A percentile compares a stretch with the other conserved stretches of the same genome.
phyloP scores from a whole-genome alignment of 2,888 invertebrate species.

The Xanthorhoe designata region DNA sequence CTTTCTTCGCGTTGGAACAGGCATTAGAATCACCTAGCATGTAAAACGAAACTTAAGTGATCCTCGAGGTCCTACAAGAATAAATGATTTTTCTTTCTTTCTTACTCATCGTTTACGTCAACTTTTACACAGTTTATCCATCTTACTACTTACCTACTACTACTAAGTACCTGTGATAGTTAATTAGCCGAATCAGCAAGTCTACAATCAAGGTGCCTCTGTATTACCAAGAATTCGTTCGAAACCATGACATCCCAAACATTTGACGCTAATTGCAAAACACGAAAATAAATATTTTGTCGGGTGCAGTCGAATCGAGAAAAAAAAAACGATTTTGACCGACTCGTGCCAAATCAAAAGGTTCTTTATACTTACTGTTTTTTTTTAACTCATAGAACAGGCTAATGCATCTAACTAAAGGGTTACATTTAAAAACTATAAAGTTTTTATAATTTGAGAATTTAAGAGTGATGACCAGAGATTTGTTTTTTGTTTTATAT shows the following conservation, averaged over 20 bases:
- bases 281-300: slow-evolving; percentile 67
- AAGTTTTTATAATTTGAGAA: neutral
- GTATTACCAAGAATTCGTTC: slow-evolving; percentile 65
- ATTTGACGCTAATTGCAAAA: slow-evolving; percentile 71
- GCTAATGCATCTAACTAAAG: slow-evolving; percentile 14
- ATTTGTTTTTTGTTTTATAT: too few relatives aligned
- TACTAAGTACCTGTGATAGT: too few relatives aligned
- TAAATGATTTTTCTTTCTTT: too few relatives aligned
- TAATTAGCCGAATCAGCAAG: slow-evolving; percentile 3
- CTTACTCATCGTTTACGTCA: too few relatives aligned
- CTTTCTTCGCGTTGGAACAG: too few relatives aligned
- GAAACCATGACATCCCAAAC: slow-evolving; percentile 56
- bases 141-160: too few relatives aligned
- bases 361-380: slow-evolving; percentile 19
- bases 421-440: slow-evolving; percentile 28
- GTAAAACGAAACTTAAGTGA: too few relatives aligned
- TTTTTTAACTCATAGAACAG: slow-evolving; percentile 40
- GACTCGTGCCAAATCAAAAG: slow-evolving; percentile 67
- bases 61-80: too few relatives aligned
- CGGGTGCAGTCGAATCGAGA: slow-evolving; percentile 57
- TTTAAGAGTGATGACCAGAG: too few relatives aligned
- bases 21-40: too few relatives aligned
- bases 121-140: too few relatives aligned
- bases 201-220: slow-evolving; percentile 49
- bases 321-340: slow-evolving; percentile 70